Evolutionary conservation across 2,113 vertebrate genomes (phyloP), one percentile per base, ranked within the genome.

Genomic region (Alethe diademata): DNA sequence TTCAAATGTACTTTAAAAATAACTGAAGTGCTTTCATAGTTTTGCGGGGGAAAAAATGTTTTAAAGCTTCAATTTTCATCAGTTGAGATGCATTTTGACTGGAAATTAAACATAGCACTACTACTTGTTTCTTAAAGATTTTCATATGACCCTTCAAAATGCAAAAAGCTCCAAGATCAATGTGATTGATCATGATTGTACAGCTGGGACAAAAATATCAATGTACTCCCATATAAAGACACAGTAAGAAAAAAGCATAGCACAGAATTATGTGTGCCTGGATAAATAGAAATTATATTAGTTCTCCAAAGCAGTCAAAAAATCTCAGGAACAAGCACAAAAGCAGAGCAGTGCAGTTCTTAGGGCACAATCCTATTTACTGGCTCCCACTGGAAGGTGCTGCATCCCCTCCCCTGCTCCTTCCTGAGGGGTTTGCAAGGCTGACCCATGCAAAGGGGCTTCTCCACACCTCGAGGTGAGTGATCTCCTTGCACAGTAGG

Each of bases 11-110:
- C 25, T 90, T 79, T 2, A 66, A 40, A 85, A 56, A 69, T 18
- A 67, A 35, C 43, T 60, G 57, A 93, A 78, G 1, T 70, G 25
- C 5, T 74, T 50, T 57, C 25, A 38, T 5, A 56, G 12, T 62
- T 78, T 43, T 61, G 26, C 3, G 26, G 50, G 50, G 16, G 29
- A 48, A 53, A 19, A 48, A 56, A 25, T 6, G 24, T 33, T 80
- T 72, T 24, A 85, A 93, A 96, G 31, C 56, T 85, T 64, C 17
- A 18, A 26, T 83, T 95, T 95, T 88, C 54, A 91, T 92, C 91
- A 95, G 40, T 18, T 43, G 54, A 74, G 58, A 80, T 75, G 33
- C 36, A 61, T 87, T 94, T 88, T 56, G 65, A 81, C 38, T 89
- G 33, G 16, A 72, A 92, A 91, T 74, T 61, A 91, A 76, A 93